These are phyloP conservation scores for Prorops nasuta DNA, from an alignment of 1,140 invertebrate species.

Conservation along the genomic window DNA sequence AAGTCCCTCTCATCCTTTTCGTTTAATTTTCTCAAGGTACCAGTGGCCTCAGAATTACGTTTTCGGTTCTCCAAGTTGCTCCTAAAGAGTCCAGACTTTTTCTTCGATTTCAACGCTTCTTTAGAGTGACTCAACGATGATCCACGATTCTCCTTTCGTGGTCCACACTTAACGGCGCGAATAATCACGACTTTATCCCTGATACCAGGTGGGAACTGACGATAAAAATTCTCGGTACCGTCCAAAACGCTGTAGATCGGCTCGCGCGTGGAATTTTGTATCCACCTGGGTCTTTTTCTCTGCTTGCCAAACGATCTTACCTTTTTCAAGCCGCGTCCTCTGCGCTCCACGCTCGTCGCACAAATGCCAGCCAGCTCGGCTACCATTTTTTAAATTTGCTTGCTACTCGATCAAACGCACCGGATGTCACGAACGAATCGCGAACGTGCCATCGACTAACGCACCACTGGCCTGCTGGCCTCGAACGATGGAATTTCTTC, in stretches of 20 bases:
- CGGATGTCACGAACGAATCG: conserved; percentile 35
- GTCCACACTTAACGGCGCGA: conserved; percentile 21
- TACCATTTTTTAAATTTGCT: conserved; percentile 26
- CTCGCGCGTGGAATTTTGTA: conserved; percentile 32
- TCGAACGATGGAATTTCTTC: too few species aligned
- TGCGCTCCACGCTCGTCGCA: conserved; percentile 16
- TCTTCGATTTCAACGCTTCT: too few species aligned
- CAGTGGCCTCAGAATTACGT: background rate
- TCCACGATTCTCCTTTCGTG: too few species aligned
- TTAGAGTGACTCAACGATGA: too few species aligned
- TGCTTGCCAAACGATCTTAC: background rate
- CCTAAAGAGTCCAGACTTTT: too few species aligned
- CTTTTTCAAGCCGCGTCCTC: conserved; percentile 7
- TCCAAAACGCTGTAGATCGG: conserved; percentile 38
- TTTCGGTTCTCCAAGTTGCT: background rate
- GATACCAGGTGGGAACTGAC: background rate
- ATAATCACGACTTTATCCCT: conserved; percentile 25
- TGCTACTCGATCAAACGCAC: conserved; percentile 14
- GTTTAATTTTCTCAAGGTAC: too few species aligned
- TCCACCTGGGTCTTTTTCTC: conserved; percentile 33
- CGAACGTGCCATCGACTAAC: conserved; percentile 1
- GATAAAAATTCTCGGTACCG: conserved; percentile 4
- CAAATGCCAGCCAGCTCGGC: conserved; percentile 38
- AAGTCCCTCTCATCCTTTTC: too few species aligned
- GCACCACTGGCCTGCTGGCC: background rate